Evolutionary conservation across 2,113 vertebrate species (phyloP).

Genomic region (Eonycteris spelaea): DNA sequence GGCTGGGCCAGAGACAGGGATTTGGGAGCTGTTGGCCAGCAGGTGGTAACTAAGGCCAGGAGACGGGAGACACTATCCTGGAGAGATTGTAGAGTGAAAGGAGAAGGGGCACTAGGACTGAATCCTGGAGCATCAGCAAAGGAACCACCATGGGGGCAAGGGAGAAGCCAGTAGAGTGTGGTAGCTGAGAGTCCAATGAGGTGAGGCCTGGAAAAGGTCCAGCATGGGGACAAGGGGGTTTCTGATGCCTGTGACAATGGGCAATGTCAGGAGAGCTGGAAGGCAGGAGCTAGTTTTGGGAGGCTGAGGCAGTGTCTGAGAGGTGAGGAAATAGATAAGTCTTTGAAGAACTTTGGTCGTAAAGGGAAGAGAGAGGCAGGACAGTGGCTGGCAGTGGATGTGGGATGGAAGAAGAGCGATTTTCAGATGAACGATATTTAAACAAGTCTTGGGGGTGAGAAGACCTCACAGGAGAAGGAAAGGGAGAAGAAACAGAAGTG

Average conservation of each 20-base stretch:
- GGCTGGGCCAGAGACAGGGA: background rate
- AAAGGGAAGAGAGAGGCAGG: background rate
- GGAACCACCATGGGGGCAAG: rapidly evolving
- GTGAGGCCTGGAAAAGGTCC: background rate
- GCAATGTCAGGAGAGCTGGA: background rate
- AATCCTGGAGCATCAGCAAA: background rate
- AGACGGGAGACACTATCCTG: background rate
- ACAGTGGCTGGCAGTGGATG: too few species aligned
- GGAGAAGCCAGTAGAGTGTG: background rate
- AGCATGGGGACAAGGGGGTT: background rate
- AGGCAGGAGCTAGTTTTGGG: background rate
- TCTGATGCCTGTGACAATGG: background rate
- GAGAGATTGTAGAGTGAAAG: background rate
- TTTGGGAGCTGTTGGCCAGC: background rate
- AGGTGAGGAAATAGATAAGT: background rate
- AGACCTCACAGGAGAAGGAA: background rate
- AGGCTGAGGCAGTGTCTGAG: background rate
- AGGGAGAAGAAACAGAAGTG: background rate
- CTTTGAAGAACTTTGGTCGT: background rate
- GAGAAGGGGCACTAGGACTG: background rate
- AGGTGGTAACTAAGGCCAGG: background rate
- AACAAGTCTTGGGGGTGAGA: background rate
- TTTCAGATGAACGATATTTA: background rate
- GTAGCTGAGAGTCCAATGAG: background rate
- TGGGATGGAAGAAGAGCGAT: background rate